Percentiles rank a stretch among this genome's conserved stretches.
phyloP scores from a whole-genome alignment of 1,140 invertebrate species.

The Manduca sexta region DNA sequence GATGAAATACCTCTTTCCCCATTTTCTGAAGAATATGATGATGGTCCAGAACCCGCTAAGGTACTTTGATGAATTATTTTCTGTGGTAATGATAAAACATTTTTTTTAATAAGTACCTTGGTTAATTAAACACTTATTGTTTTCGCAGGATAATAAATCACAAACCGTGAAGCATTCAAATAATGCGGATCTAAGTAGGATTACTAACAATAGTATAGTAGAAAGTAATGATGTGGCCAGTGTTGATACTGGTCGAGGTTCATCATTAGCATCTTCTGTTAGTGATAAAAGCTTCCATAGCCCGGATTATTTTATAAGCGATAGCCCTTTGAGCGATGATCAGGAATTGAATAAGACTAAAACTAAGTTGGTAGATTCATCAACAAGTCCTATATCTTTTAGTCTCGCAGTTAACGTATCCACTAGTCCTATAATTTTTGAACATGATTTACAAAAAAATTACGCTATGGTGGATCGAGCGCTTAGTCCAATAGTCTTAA shows the following conservation, averaged over 20 bases:
- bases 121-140: too few species aligned
- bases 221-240: constrained; percentile 39
- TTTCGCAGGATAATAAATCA: neutral
- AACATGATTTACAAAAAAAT: too few species aligned
- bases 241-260: constrained; percentile 30
- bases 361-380: constrained; percentile 21
- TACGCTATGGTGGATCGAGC: neutral
- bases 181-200: neutral
- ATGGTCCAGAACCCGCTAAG: too few species aligned
- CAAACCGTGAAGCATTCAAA: neutral
- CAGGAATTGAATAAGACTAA: constrained; percentile 10
- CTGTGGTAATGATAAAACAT: too few species aligned
- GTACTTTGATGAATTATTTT: too few species aligned
- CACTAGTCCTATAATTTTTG: constrained; percentile 11
- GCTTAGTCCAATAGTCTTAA: neutral
- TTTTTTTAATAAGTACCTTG: too few species aligned
- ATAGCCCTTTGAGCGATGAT: constrained; percentile 19
- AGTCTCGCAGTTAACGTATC: constrained; percentile 5
- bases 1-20: constrained; percentile 20
- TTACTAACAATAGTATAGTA: constrained; percentile 6
- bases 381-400: constrained; percentile 33
- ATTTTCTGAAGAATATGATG: constrained; percentile 11
- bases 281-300: constrained; percentile 48
- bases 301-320: constrained; percentile 35
- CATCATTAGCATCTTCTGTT: constrained; percentile 51